These are phyloP conservation scores for Setipinna tenuifilis DNA, from an alignment of 2,797 vertebrate genomes.

Conservation along the genomic window DNA sequence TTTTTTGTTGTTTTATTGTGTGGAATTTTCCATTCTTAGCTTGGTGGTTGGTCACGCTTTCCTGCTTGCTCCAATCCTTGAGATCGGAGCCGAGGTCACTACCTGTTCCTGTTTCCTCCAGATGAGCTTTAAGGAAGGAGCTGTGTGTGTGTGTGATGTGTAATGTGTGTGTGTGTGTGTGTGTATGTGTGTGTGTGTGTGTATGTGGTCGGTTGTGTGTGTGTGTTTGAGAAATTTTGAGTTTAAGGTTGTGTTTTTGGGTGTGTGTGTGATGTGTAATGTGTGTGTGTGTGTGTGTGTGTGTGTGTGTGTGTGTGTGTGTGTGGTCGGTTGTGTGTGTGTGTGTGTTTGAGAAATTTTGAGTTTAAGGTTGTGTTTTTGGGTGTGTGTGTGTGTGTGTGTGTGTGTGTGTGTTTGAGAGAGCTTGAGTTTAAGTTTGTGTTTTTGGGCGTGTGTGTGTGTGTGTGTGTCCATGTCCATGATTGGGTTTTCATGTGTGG, in stretches of 20 bases:
- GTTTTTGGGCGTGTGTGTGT: not conserved
- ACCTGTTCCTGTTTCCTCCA: not conserved
- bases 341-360: not conserved
- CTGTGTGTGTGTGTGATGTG: not conserved
- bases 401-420: not conserved
- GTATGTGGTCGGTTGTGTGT: constrained; percentile 48
- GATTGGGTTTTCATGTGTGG: not conserved
- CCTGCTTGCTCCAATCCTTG: not conserved
- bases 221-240: too few species aligned
- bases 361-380: not conserved
- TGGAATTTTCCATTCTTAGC: not conserved
- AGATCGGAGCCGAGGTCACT: constrained; percentile 10
- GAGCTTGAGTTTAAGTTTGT: too few species aligned
- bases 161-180: constrained; percentile 2
- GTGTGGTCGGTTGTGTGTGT: too few species aligned
- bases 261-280: too few species aligned
- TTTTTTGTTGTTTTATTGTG: not conserved
- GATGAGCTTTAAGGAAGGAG: not conserved
- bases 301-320: constrained; percentile 8
- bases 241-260: too few species aligned
- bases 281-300: constrained; percentile 19
- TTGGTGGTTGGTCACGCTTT: not conserved
- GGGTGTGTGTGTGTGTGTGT: not conserved
- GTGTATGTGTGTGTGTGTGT: constrained; percentile 49
- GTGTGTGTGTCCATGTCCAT: too few species aligned